These are phyloP conservation scores for Drosophila kambysellisi DNA, from an alignment of 2,888 invertebrate genomes.

Conservation along the genomic window DNA sequence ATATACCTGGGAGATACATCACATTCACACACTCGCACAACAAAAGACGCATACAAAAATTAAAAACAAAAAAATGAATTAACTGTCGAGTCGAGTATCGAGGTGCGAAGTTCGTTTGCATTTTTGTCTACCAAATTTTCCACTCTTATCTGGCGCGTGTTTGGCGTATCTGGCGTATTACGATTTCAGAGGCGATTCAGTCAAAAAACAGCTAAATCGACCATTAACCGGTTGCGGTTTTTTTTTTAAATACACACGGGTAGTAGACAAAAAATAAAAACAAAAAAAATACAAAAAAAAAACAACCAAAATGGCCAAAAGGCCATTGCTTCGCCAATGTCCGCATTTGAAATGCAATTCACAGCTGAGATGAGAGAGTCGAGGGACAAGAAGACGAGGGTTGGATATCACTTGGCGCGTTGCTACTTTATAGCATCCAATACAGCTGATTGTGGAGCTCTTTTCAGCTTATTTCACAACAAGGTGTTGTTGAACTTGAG, in stretches of 20 bases:
- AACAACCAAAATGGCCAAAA: neutral
- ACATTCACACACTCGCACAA: neutral
- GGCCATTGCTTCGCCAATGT: slow-evolving; percentile 40
- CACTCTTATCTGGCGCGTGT: slow-evolving; percentile 66
- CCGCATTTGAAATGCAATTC: slow-evolving; percentile 39
- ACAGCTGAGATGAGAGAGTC: neutral
- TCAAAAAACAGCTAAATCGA: slow-evolving; percentile 71
- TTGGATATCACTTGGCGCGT: neutral
- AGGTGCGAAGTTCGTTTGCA: slow-evolving; percentile 20
- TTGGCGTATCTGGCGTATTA: slow-evolving; percentile 21
- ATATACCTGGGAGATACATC: neutral
- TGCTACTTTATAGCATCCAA: neutral
- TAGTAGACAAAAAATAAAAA: neutral
- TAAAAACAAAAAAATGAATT: neutral
- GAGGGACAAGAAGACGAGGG: neutral
- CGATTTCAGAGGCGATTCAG: slow-evolving; percentile 36
- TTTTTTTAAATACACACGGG: slow-evolving; percentile 13
- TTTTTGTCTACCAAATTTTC: slow-evolving; percentile 54
- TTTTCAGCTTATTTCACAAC: neutral
- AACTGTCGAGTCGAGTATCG: neutral
- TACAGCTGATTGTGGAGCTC: neutral
- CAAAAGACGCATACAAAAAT: neutral
- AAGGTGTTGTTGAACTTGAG: neutral
- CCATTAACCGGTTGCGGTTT: slow-evolving; percentile 66
- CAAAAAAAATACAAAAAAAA: neutral